These are phyloP conservation scores for Campaea margaritaria DNA, from an alignment of 2,888 invertebrate species.

Conservation along the genomic window DNA sequence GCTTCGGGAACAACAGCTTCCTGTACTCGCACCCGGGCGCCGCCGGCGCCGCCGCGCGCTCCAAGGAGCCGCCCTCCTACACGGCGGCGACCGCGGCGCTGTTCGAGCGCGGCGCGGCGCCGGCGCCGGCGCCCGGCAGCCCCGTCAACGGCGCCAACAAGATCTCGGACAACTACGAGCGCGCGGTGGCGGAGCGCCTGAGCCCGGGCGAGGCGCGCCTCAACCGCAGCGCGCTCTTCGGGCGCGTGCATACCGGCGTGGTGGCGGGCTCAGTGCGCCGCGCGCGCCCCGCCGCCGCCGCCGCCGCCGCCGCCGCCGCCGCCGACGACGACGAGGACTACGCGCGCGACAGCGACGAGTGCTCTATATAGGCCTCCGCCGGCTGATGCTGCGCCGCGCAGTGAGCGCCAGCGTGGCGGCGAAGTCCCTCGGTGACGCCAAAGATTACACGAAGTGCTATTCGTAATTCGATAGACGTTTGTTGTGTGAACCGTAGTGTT, in stretches of 20 bases:
- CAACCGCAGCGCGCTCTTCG: constrained; percentile 74
- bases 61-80: constrained; percentile 76
- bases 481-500: constrained; percentile 53
- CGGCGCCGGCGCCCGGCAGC: constrained; percentile 57
- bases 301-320: constrained; percentile 79
- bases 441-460: constrained; percentile 65
- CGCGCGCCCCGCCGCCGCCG: constrained; percentile 71
- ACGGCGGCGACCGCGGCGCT: constrained; percentile 68
- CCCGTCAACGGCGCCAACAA: constrained; percentile 78
- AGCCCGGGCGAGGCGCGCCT: constrained; percentile 64
- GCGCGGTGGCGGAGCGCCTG: constrained; percentile 75
- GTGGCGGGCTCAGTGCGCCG: constrained; percentile 72
- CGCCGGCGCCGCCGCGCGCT: constrained; percentile 52
- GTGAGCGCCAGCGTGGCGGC: constrained; percentile 2
- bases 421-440: constrained; percentile 56
- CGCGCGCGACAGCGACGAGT: constrained; percentile 86
- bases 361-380: constrained; percentile 82
- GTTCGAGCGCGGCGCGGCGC: constrained; percentile 63
- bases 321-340: constrained; percentile 82
- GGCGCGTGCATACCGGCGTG: constrained; percentile 77
- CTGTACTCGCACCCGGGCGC: constrained; percentile 51
- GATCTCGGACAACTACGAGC: constrained; percentile 81
- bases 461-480: constrained; percentile 39
- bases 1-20: constrained; percentile 79
- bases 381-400: constrained; percentile 37